Conservation (phyloP, 1,140 invertebrate species). For the Hylaeus volcanicus region DNA sequence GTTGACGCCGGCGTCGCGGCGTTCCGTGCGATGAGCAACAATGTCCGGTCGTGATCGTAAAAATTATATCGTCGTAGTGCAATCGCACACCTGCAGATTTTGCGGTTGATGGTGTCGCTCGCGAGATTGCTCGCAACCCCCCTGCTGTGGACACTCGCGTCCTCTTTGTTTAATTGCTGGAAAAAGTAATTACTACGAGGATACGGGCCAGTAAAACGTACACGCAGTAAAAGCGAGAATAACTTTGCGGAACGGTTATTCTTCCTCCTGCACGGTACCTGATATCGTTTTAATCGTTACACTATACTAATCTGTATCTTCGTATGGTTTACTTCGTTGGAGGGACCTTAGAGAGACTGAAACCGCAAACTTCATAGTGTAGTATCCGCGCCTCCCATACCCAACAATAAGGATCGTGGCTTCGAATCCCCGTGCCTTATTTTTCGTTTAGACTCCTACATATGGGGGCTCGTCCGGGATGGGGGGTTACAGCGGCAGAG, state of each 20-base stretch:
- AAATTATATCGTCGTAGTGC: conserved; percentile 15
- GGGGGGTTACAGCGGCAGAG: too few species aligned
- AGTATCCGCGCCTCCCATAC: too few species aligned
- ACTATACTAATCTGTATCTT: neutral
- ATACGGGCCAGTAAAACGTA: neutral
- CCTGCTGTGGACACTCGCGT: neutral
- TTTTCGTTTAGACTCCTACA: too few species aligned
- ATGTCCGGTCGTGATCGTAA: neutral
- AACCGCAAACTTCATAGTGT: too few species aligned
- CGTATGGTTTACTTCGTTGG: too few species aligned
- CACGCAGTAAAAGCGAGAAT: neutral
- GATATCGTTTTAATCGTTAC: neutral
- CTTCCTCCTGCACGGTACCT: neutral
- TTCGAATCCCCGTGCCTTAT: too few species aligned
- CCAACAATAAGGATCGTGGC: too few species aligned
- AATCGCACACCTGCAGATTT: neutral
- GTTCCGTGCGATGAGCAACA: conserved; percentile 1
- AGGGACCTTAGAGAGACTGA: too few species aligned
- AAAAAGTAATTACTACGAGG: conserved; percentile 21
- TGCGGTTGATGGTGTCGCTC: neutral
- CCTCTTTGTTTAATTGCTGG: conserved; percentile 16
- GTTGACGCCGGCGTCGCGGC: too few species aligned
- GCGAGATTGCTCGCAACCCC: neutral
- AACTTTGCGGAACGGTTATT: neutral
- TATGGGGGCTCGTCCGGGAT: too few species aligned